A percentile compares a stretch with the other conserved stretches of the same genome.
These are phyloP conservation scores for Ambastaia sidthimunki DNA, from an alignment of 2,797 vertebrate species.

Conservation along the genomic window DNA sequence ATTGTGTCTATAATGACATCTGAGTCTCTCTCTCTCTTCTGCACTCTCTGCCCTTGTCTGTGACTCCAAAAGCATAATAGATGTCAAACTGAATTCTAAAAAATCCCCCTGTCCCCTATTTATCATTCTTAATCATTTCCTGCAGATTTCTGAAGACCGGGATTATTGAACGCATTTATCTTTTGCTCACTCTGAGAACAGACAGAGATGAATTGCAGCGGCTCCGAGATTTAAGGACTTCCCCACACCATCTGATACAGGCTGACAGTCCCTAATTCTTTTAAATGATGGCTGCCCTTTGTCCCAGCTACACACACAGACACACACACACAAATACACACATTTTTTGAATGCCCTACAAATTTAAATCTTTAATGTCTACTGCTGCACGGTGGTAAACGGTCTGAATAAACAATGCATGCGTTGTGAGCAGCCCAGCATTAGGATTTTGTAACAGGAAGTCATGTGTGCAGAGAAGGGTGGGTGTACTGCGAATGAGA, in stretches of 20 bases:
- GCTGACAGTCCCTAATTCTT: conserved; percentile 73
- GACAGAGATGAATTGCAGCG: conserved; percentile 74
- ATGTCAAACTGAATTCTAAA: conserved; percentile 70
- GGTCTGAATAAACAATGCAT: conserved; percentile 53
- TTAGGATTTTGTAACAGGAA: conserved; percentile 21
- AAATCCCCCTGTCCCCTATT: conserved; percentile 66
- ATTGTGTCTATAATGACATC: conserved; percentile 45
- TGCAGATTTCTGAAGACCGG: conserved; percentile 79
- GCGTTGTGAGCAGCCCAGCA: conserved; percentile 42
- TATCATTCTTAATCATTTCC: conserved; percentile 82
- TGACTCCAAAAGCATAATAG: conserved; percentile 68
- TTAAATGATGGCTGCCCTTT: conserved; percentile 65
- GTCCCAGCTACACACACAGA: conserved; percentile 46
- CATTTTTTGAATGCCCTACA: conserved; percentile 9
- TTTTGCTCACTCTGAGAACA: conserved; percentile 63
- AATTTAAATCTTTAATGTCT: conserved; percentile 33
- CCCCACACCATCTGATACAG: conserved; percentile 62
- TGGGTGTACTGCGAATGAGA: conserved; percentile 8
- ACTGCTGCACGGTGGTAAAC: neutral
- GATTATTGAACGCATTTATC: conserved; percentile 81
- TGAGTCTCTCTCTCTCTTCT: conserved; percentile 15
- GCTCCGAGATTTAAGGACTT: conserved; percentile 75
- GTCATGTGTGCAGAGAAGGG: conserved; percentile 26
- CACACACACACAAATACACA: conserved; percentile 11
- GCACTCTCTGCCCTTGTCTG: conserved; percentile 36